Percentiles rank a stretch among this genome's conserved stretches.
Evolutionary conservation across 37 sponge, comb jelly and placozoan genomes (phyloP).

Genomic region (Mnemiopsis leidyi): DNA sequence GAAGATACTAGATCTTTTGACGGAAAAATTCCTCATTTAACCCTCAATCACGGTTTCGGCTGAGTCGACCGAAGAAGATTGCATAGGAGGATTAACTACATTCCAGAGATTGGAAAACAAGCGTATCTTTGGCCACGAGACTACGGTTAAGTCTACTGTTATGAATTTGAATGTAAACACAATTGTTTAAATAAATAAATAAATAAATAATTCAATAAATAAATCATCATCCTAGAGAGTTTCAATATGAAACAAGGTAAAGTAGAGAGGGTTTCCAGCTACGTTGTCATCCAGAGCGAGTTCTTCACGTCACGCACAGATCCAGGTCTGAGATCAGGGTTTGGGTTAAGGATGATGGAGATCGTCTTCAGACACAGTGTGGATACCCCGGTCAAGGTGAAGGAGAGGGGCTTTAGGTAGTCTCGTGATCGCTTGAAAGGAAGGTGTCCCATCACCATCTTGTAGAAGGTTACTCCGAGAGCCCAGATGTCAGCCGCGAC

Average conservation of each 20-base stretch:
- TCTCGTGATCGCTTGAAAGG: slow-evolving; percentile 58
- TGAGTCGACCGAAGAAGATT: no score
- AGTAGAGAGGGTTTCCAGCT: neutral
- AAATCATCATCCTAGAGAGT: slow-evolving; percentile 12
- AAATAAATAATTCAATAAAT: slow-evolving; percentile 52
- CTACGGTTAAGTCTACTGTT: no score
- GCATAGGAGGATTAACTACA: no score
- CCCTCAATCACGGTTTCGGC: no score
- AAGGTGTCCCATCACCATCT: slow-evolving; percentile 48
- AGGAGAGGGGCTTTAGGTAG: slow-evolving; percentile 11
- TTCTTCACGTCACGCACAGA: neutral
- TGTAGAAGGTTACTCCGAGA: slow-evolving; percentile 44
- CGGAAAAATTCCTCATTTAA: no score
- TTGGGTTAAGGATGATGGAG: slow-evolving; percentile 35
- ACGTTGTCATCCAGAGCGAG: neutral
- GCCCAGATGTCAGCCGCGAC: slow-evolving; percentile 60
- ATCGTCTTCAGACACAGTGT: slow-evolving; percentile 27
- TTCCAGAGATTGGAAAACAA: no score
- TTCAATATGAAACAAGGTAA: neutral
- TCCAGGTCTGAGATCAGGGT: neutral
- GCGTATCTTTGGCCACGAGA: no score
- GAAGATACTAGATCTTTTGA: no score
- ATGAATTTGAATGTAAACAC: no score
- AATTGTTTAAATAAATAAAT: no score
- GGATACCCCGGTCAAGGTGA: neutral